phyloP scores from a whole-genome alignment of 2,888 invertebrate genomes.

The Hofmannophila pseudospretella region DNA sequence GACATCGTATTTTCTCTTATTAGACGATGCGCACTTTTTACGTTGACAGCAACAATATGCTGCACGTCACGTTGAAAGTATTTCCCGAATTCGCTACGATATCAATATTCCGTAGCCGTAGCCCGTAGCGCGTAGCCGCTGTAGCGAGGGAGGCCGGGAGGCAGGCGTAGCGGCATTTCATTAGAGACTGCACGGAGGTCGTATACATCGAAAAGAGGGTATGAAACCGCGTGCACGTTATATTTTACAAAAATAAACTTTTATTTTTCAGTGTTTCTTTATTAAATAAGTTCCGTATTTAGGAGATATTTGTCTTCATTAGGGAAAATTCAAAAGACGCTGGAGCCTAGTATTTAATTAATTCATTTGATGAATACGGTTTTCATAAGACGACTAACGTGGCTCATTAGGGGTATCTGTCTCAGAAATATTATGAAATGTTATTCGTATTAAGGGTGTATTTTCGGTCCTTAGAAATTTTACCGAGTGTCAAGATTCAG shows the following conservation, averaged over 20 bases:
- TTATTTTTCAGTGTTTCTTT: background rate
- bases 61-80: conserved; percentile 22
- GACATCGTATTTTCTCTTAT: conserved; percentile 12
- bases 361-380: too few relatives aligned
- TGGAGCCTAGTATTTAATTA: background rate
- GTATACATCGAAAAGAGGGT: background rate
- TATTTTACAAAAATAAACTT: conserved; percentile 6
- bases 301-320: too few relatives aligned
- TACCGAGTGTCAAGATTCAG: too few relatives aligned
- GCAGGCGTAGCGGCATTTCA: conserved; percentile 58
- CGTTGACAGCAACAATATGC: conserved; percentile 21
- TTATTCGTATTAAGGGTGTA: too few relatives aligned
- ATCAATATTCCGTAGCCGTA: conserved; percentile 63
- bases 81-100: conserved; percentile 32
- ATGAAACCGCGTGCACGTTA: background rate
- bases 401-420: too few relatives aligned
- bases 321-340: background rate
- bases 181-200: conserved; percentile 40
- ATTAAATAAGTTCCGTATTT: too few relatives aligned
- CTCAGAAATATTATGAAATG: too few relatives aligned
- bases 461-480: too few relatives aligned
- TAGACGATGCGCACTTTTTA: conserved; percentile 18
- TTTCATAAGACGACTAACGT: too few relatives aligned
- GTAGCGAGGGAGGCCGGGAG: conserved; percentile 30
- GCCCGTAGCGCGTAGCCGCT: conserved; percentile 5